phyloP scores from a whole-genome alignment of 1,140 invertebrate genomes.

The Drosophila fuyamai region DNA sequence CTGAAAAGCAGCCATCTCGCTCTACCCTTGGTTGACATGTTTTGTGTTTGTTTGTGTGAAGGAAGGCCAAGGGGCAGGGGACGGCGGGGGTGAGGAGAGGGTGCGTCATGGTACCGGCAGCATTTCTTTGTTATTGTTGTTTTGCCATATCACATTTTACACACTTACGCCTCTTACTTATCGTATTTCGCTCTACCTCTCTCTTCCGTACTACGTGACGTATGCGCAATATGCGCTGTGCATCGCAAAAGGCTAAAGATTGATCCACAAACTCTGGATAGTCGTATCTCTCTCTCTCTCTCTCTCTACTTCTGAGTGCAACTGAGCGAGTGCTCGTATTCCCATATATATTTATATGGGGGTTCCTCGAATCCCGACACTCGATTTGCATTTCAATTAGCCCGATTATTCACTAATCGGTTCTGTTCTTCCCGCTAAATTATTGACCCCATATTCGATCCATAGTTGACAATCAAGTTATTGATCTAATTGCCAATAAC shows the following conservation, averaged over 20 bases:
- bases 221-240: slow-evolving; percentile 63
- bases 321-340: slow-evolving; percentile 3
- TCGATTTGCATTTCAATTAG: slow-evolving; percentile 16
- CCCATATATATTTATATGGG: slow-evolving; percentile 8
- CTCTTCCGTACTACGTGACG: slow-evolving; percentile 65
- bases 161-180: slow-evolving; percentile 44
- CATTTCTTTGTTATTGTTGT: slow-evolving; percentile 37
- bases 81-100: not conserved
- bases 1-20: slow-evolving; percentile 29
- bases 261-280: slow-evolving; percentile 24
- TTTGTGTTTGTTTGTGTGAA: slow-evolving; percentile 25
- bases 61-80: not conserved
- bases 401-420: not conserved
- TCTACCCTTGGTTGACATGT: slow-evolving; percentile 64
- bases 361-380: slow-evolving; percentile 32
- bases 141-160: slow-evolving; percentile 53
- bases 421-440: slow-evolving; percentile 11
- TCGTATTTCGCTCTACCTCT: slow-evolving; percentile 27
- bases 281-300: not conserved
- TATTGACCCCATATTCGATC: not conserved
- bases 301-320: not conserved
- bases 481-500: not conserved
- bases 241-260: slow-evolving; percentile 48
- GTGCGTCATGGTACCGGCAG: slow-evolving; percentile 45
- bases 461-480: not conserved